Evolutionary conservation across 2,113 vertebrate species (phyloP), one percentile per base, ranked within the genome.

Genomic region (Balaeniceps rex): DNA sequence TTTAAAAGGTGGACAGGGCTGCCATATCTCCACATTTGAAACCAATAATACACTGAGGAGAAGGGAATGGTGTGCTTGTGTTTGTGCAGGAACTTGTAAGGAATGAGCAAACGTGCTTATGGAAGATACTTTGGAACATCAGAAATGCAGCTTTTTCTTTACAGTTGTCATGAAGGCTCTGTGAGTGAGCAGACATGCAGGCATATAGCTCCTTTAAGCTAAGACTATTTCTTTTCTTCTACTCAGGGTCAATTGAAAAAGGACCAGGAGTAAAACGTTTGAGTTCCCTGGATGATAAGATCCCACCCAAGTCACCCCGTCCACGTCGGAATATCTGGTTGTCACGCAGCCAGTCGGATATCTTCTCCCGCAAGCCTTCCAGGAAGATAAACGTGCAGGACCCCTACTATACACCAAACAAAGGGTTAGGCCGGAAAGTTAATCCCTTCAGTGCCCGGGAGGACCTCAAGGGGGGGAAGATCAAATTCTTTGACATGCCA

Each of bases 381-480:
- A 98, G 97, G 78, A 99, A 99, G 95, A 98, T 99, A 65, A 99
- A 98, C 4, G 99, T 99, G 88, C 99, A 99, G 93, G 99, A 99
- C 95, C 99, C 99, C 7, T 99, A 99, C 94, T 99, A 99, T 47
- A 98, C 97, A 14, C 99, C 99, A 40, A 98, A 76, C 54, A 98
- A 96, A 94, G 96, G 95, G 6, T 95, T 96, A 80, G 98, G 97
- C 82, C 98, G 96, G 57, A 99, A 99, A 97, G 97, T 99, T 69
- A 99, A 99, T 97, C 99, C 99, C 31, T 99, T 99, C 97, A 99
- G 94, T 40, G 99, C 99, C 83, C 98, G 99, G 10, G 99, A 99
- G 97, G 99, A 99, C 97, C 98, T 99, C 85, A 99, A 99, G 22
- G 99, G 99, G 2, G 99, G 99, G 42, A 99, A 99, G 96, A 98